Percentiles rank a stretch among this genome's conserved stretches.
phyloP scores from a whole-genome alignment of 2,888 invertebrate species.

The Ischnus inquisitorius region DNA sequence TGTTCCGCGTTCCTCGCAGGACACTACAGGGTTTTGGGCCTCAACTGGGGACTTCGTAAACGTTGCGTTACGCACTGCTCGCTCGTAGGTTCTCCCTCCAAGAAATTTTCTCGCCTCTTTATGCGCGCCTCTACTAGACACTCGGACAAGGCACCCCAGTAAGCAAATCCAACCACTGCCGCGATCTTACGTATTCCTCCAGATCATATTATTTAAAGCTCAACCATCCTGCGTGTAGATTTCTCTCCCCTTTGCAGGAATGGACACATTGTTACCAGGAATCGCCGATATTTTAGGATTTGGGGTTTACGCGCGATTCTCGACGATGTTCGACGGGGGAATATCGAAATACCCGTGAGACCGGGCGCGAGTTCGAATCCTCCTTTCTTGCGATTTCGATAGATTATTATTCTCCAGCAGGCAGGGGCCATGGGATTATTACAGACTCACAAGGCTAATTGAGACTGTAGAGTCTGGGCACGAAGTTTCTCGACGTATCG shows the following conservation, averaged over 20 bases:
- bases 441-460: slow-evolving; percentile 4
- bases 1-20: slow-evolving; percentile 47
- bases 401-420: slow-evolving; percentile 62
- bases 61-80: slow-evolving; percentile 55
- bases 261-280: slow-evolving; percentile 35
- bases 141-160: slow-evolving; percentile 55
- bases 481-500: not conserved
- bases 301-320: slow-evolving; percentile 31
- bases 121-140: slow-evolving; percentile 26
- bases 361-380: slow-evolving; percentile 48
- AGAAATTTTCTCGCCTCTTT: slow-evolving; percentile 27
- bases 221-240: slow-evolving; percentile 23
- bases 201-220: slow-evolving; percentile 52
- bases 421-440: slow-evolving; percentile 9
- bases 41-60: slow-evolving; percentile 21
- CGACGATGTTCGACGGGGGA: slow-evolving; percentile 55
- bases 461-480: not conserved
- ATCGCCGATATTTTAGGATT: slow-evolving; percentile 71
- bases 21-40: slow-evolving; percentile 51
- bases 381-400: slow-evolving; percentile 44
- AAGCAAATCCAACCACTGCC: slow-evolving; percentile 70
- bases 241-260: slow-evolving; percentile 46
- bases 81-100: slow-evolving; percentile 45
- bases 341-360: slow-evolving; percentile 79
- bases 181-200: slow-evolving; percentile 63